Evolutionary conservation across 2,113 vertebrate genomes (phyloP), one percentile per base, ranked within the genome.

Genomic region (Falco punctatus): DNA sequence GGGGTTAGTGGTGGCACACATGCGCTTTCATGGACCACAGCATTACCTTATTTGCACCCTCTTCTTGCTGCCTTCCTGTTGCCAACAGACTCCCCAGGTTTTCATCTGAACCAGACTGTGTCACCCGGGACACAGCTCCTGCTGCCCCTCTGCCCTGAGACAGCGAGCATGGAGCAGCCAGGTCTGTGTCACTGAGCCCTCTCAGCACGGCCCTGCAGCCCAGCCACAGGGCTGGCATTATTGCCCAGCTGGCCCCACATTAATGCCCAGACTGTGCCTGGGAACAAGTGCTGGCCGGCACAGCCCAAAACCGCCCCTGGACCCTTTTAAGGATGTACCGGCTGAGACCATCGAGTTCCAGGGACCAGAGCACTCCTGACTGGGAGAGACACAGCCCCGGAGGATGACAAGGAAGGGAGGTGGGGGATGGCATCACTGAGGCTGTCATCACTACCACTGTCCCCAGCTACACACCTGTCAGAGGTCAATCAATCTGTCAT

Each of bases 161-260:
- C 5, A 3, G 75, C 6, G 13, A 61, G 42, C 35, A 18, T 1
- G 5, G 69, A 81, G 79, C 40, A 78, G 33, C 17, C 52, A 16
- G 5, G 20, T 42, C 5, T 52, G 32, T 26, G 32, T 24, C 18
- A 8, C 40, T 17, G 23, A 84, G 15, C 10, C 4, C 3, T n/a
- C 52, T 51, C 69, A 32, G 21, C 38, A 13, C 3, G 2, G 48
- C 20, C 11, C 2, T 57, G 40, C 26, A n/a, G 9, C 24, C 0
- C 4, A 51, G 5, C 8, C 52, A 51, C 35, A 18, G 0, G 7
- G 18, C 12, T 49, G 38, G 30, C 72, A 52, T 28, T 19, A 2
- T 27, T 28, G 38, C 33, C 46, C 1, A 1, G 35, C 38, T 38
- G 38, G 38, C 61, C 46, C 26, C 15, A 2, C 4, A 11, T 22